Evolutionary conservation across 2,113 vertebrate species (phyloP), one percentile per base, ranked within the genome.

Genomic region (Rhadina sibilatrix): DNA sequence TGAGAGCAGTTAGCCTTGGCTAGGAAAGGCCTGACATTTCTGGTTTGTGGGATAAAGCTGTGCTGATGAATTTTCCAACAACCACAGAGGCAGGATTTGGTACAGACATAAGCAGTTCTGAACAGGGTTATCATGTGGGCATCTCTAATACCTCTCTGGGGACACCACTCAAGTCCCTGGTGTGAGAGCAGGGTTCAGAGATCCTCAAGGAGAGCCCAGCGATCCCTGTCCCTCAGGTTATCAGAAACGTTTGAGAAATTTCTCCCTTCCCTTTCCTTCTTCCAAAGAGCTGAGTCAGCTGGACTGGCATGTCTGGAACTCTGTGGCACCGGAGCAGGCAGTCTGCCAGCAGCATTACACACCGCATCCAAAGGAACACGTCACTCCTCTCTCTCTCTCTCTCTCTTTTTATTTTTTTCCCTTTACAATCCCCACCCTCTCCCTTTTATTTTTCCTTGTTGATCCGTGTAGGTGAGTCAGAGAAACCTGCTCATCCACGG

Each of bases 391-490:
- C 71, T 54, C 75, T 49, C 54, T 23, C 28, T 71, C 7, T 69
- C 46, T 47, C 66, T 87, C 25, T 68, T 89, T 68, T 59, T 54
- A 60, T 72, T 91, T 30, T 78, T 90, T 24, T 46, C 28, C 80
- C 86, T 78, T 65, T 78, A 46, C 93, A 89, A 11, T 87, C 94
- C 94, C 91, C 93, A 97, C 89, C 94, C 94, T 96, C 61, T 96
- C 75, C 83, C 95, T 95, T 96, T 96, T 96, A 72, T 97, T 97
- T 97, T 97, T 94, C 94, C 93, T 96, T 94, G 63, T 96, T 97
- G 90, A 96, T 96, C 94, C 71, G 1, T 97, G 80, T 66, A 94
- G 74, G 83, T 97, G 94, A 98, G 89, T 98, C 96, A 98, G 96
- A 97, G 87, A 97, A 97, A 97, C 93, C 81, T 97, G 94, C 96